phyloP scores from a whole-genome alignment of 2,888 invertebrate species.

The Stenurella melanura region DNA sequence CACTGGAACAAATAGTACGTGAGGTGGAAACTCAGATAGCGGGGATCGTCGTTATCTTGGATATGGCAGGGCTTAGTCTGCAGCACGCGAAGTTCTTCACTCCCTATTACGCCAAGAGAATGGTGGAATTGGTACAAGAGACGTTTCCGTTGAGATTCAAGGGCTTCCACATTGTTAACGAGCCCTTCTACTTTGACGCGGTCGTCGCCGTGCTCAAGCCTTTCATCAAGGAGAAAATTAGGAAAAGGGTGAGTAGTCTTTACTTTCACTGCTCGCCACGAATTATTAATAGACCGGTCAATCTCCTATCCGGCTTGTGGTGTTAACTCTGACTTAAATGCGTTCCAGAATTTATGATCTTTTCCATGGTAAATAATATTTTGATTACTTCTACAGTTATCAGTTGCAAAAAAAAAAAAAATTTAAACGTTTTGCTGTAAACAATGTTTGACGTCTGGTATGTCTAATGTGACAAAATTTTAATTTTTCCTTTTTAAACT shows the following conservation, averaged over 20 bases:
- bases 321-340: no score
- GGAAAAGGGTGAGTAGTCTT: constrained; percentile 78
- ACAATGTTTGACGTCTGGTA: no score
- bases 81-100: constrained; percentile 75
- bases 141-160: constrained; percentile 74
- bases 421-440: no score
- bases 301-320: no score
- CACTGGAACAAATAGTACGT: constrained; percentile 75
- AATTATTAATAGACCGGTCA: no score
- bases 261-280: not conserved
- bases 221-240: constrained; percentile 86
- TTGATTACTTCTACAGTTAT: no score
- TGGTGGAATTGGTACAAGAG: constrained; percentile 74
- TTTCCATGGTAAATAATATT: no score
- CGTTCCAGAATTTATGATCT: no score
- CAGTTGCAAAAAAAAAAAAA: no score
- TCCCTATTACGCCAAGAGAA: constrained; percentile 72
- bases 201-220: constrained; percentile 86
- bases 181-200: constrained; percentile 74
- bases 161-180: constrained; percentile 74
- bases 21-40: constrained; percentile 77
- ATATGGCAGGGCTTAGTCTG: constrained; percentile 73
- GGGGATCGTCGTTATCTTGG: constrained; percentile 75
- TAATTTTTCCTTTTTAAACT: no score
- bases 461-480: no score